These are phyloP conservation scores for Clarias platycephalus DNA, from an alignment of 2,797 vertebrate genomes.

Conservation along the genomic window DNA sequence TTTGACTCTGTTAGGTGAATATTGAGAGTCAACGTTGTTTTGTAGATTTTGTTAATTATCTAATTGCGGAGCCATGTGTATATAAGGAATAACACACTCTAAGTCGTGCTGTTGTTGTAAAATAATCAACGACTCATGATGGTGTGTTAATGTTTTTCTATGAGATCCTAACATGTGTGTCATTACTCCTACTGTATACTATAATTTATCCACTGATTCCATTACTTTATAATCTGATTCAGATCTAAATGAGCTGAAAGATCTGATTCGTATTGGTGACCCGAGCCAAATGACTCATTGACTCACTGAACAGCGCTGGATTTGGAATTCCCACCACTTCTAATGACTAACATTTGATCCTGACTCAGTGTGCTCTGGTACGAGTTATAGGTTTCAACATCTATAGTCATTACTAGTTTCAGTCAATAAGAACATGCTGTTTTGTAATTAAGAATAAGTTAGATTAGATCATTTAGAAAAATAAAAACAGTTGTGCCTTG, in stretches of 20 bases:
- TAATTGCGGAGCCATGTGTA: neutral
- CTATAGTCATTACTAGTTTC: neutral
- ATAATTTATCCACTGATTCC: neutral
- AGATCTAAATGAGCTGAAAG: neutral
- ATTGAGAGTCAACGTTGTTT: neutral
- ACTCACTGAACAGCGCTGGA: neutral
- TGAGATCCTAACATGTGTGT: neutral
- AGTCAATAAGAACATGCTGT: constrained; percentile 5
- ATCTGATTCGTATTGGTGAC: neutral
- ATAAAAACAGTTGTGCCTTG: neutral
- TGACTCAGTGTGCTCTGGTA: constrained; percentile 11
- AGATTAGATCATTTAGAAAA: constrained; percentile 15
- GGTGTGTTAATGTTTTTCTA: neutral
- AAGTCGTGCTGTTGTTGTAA: neutral
- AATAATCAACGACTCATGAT: neutral
- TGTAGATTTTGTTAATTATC: neutral
- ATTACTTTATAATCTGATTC: neutral
- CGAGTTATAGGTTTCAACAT: constrained; percentile 18
- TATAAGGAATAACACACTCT: neutral
- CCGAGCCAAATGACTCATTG: neutral
- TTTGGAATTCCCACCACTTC: neutral
- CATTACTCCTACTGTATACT: neutral
- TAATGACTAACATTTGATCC: constrained; percentile 5
- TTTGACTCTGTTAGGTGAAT: neutral
- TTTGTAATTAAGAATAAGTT: neutral